Percentiles rank a stretch among this genome's conserved stretches.
These are phyloP conservation scores for Trichogramma pretiosum DNA, from an alignment of 1,140 invertebrate genomes.

Conservation along the genomic window DNA sequence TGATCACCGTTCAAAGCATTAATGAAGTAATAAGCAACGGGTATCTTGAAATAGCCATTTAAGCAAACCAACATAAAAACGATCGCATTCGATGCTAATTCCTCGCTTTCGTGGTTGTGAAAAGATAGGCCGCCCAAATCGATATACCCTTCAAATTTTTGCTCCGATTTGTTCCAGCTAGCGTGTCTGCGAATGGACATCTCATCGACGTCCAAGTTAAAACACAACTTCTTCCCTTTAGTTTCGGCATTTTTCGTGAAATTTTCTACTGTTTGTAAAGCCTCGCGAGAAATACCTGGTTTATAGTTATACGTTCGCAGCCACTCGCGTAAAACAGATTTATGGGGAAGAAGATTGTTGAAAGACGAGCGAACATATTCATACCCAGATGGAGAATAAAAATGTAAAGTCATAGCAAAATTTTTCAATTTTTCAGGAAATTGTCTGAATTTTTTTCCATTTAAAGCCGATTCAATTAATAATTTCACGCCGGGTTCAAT, in stretches of 20 bases:
- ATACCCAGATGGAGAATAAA: too few species aligned
- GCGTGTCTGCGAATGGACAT: not conserved
- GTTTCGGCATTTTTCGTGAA: not conserved
- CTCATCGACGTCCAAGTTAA: not conserved
- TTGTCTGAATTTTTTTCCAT: too few species aligned
- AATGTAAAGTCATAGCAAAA: too few species aligned
- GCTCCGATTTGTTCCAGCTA: not conserved
- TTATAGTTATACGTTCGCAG: too few species aligned
- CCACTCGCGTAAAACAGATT: too few species aligned
- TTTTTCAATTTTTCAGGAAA: too few species aligned
- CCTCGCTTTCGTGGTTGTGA: not conserved
- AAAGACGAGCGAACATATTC: too few species aligned
- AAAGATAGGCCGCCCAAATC: not conserved
- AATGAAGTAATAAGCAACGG: not conserved
- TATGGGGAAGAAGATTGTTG: too few species aligned
- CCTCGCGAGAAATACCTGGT: too few species aligned
- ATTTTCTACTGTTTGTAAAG: too few species aligned
- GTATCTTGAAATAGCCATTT: not conserved
- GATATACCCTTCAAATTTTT: not conserved
- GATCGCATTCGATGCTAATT: not conserved
- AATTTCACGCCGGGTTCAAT: too few species aligned
- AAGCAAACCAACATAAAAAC: conserved; percentile 2
- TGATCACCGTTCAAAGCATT: not conserved
- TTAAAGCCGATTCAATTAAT: too few species aligned
- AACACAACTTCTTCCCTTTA: not conserved